These are phyloP conservation scores for Apis cerana DNA, from an alignment of 1,140 invertebrate genomes.

Conservation along the genomic window DNA sequence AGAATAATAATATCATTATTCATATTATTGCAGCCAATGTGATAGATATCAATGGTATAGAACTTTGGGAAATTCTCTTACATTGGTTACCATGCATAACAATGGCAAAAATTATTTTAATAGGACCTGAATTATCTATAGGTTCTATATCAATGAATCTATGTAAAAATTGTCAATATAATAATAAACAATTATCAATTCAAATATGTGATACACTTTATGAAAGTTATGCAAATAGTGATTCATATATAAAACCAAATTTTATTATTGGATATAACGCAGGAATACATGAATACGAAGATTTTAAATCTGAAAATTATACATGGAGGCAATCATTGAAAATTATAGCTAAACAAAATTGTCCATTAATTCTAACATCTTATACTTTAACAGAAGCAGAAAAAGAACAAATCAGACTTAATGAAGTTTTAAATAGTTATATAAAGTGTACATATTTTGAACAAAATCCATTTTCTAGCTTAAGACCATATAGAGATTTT, in stretches of 20 bases:
- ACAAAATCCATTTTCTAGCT: slow-evolving; percentile 72
- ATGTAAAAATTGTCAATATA: slow-evolving; percentile 61
- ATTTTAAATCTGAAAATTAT: slow-evolving; percentile 60
- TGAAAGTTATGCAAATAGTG: slow-evolving; percentile 56
- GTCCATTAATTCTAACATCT: slow-evolving; percentile 71
- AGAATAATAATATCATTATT: slow-evolving; percentile 52
- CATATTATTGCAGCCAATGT: slow-evolving; percentile 72
- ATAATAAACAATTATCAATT: slow-evolving; percentile 56
- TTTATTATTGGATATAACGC: slow-evolving; percentile 73
- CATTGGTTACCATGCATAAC: slow-evolving; percentile 67
- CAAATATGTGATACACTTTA: slow-evolving; percentile 59
- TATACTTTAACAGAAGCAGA: slow-evolving; percentile 66
- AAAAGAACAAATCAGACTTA: slow-evolving; percentile 69
- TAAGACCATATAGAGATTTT: slow-evolving; percentile 73
- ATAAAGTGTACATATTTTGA: slow-evolving; percentile 57
- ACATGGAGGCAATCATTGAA: slow-evolving; percentile 67
- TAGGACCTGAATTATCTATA: slow-evolving; percentile 69
- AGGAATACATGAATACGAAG: slow-evolving; percentile 69
- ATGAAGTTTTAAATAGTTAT: slow-evolving; percentile 55
- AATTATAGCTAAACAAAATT: slow-evolving; percentile 64
- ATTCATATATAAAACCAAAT: slow-evolving; percentile 65
- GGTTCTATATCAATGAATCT: slow-evolving; percentile 45
- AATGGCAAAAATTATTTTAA: slow-evolving; percentile 60
- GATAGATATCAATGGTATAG: slow-evolving; percentile 62
- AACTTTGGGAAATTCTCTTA: slow-evolving; percentile 71